Base-by-base conservation (phyloP, 2,888 invertebrate genomes). In the Drosophila multiciliata region DNA sequence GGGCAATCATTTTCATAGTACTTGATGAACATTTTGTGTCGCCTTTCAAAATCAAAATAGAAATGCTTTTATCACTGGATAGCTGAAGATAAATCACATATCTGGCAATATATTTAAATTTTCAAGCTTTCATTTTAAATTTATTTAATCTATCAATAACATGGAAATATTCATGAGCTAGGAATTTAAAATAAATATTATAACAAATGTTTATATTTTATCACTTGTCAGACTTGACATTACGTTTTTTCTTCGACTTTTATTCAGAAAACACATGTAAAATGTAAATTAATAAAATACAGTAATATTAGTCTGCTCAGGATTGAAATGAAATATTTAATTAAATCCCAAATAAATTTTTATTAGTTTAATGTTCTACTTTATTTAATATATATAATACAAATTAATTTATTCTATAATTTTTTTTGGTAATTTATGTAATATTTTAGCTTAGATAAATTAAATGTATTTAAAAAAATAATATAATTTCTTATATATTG, bases 91-190 rank as follows among this genome's bases (percentile, higher is more conserved):
- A n/a, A 60, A 33, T 50, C 50, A 40, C 60, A 55, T 63, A 53
- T 11, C 42, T 36, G 29, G 49, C 32, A 32, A 42, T 40, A 49
- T 61, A 80, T 66, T 79, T 54, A 42, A 62, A 60, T 69, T 48
- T 79, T 45, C 29, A 45, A 66, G 59, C 58, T 66, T 36, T 36
- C 36, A 70, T 59, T 74, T 59, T 55, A 40, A 55, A 11, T 61
- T 55, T 61, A 52, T 55, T 63, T 59, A 73, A 65, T 63, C 61
- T 66, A 62, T 54, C 58, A 52, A 64, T 54, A 55, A 42, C 49
- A 69, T 66, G 66, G 59, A 35, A 45, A 74, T 70, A 78, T 70
- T 75, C 78, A 80, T 78, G 69, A 80, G 68, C 66, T 59, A 38
- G 48, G 50, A 49, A 57, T 63, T 60, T 42, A 59, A 64, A 66